Evolutionary conservation across 1,140 invertebrate genomes (phyloP).

Genomic region (Danaus plexippus): DNA sequence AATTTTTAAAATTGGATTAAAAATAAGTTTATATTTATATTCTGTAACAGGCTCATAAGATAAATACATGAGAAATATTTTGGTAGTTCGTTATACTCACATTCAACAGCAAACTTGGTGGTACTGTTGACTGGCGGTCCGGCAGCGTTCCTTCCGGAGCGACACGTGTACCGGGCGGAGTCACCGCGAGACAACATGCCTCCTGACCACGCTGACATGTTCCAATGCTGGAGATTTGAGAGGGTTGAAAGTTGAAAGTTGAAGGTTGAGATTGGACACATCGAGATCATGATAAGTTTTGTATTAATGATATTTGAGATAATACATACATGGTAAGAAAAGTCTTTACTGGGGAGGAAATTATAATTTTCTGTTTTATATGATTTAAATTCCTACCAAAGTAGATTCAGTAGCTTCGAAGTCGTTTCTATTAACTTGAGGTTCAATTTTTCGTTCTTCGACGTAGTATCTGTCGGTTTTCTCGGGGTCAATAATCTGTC

Average conservation of each 20-base stretch:
- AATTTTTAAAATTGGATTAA: not conserved
- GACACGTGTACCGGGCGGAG: conserved; percentile 88
- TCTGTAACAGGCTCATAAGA: no score
- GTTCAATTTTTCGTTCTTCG: conserved; percentile 73
- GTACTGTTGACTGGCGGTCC: conserved; percentile 83
- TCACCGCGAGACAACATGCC: conserved; percentile 83
- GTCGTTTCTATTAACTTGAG: conserved; percentile 81
- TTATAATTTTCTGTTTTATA: no score
- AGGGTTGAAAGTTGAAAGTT: no score
- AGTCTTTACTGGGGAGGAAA: no score
- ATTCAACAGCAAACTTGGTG: conserved; percentile 89
- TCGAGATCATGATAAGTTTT: not conserved
- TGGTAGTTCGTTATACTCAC: conserved; percentile 73
- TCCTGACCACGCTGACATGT: conserved; percentile 86
- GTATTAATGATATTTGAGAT: not conserved
- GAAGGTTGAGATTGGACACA: no score
- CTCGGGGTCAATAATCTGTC: conserved; percentile 74
- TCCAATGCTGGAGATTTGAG: conserved; percentile 71
- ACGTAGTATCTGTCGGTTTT: conserved; percentile 79
- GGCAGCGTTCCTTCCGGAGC: conserved; percentile 81
- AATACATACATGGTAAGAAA: no score
- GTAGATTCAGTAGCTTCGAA: conserved; percentile 90
- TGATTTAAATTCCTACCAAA: conserved; percentile 72
- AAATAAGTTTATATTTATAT: no score
- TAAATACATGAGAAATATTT: no score